A percentile compares a stretch with the other conserved stretches of the same genome.
Evolutionary conservation across 92 coral and sea anemone species (phyloP).

Genomic region (Epizoanthus rinbou): DNA sequence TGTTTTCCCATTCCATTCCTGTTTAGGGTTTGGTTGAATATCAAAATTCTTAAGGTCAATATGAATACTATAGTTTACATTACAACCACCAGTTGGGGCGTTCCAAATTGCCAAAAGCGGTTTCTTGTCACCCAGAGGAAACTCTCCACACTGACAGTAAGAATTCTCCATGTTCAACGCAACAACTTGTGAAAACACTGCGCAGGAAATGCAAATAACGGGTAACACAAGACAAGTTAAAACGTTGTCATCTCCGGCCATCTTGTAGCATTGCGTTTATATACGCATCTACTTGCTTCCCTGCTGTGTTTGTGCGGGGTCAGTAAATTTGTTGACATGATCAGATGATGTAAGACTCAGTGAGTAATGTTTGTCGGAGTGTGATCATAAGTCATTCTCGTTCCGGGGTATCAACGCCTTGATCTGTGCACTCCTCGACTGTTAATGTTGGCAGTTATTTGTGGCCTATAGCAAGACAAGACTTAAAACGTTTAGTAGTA

Average conservation of each 20-base stretch:
- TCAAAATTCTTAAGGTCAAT: slow-evolving; percentile 83
- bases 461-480: no score
- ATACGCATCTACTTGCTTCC: neutral
- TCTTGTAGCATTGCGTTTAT: slow-evolving; percentile 20
- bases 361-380: neutral
- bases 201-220: neutral
- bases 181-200: slow-evolving; percentile 1
- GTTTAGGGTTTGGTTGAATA: slow-evolving; percentile 83
- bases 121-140: slow-evolving; percentile 65
- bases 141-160: slow-evolving; percentile 82
- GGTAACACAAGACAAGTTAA: slow-evolving; percentile 12
- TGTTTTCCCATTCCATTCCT: slow-evolving; percentile 91
- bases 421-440: no score
- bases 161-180: slow-evolving; percentile 48
- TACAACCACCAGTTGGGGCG: slow-evolving; percentile 98
- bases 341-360: slow-evolving; percentile 27
- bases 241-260: neutral
- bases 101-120: slow-evolving; percentile 98
- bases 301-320: neutral
- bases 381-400: slow-evolving; percentile 11
- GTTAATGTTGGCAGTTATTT: no score
- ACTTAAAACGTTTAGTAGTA: no score
- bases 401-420: no score
- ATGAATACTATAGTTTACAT: slow-evolving; percentile 78
- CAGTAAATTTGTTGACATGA: slow-evolving; percentile 31